These are phyloP conservation scores for Electrophaes corylata DNA, from an alignment of 2,888 invertebrate genomes.

Conservation along the genomic window DNA sequence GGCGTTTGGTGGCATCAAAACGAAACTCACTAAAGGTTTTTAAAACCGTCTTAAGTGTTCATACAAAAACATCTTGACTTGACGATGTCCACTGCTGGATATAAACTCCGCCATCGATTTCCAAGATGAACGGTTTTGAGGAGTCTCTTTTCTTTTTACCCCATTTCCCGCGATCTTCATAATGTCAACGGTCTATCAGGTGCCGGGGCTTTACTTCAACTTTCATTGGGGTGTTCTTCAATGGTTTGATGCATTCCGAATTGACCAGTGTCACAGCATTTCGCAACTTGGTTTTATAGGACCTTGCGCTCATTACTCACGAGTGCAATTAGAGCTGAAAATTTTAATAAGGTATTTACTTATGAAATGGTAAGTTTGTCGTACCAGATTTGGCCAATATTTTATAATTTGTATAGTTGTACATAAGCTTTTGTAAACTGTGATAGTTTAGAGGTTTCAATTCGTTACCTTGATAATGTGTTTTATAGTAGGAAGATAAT, in stretches of 20 bases:
- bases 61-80: too few species aligned
- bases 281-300: conserved; percentile 27
- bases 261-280: conserved; percentile 33
- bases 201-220: too few species aligned
- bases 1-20: too few species aligned
- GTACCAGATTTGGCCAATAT: conserved; percentile 20
- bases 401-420: conserved; percentile 7
- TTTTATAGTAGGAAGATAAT: not conserved
- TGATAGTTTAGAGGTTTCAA: conserved; percentile 57
- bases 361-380: conserved; percentile 11
- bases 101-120: too few species aligned
- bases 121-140: too few species aligned
- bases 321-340: conserved; percentile 17
- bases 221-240: not conserved
- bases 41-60: too few species aligned
- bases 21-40: too few species aligned
- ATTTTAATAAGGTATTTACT: conserved; percentile 4
- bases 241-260: conserved; percentile 18
- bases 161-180: too few species aligned
- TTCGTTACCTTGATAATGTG: conserved; percentile 14
- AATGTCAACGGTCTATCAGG: too few species aligned
- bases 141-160: too few species aligned
- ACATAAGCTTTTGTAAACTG: conserved; percentile 51
- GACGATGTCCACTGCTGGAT: too few species aligned
- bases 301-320: conserved; percentile 22